These are phyloP conservation scores for Dryobates pubescens DNA, from an alignment of 2,797 vertebrate species.

Conservation along the genomic window DNA sequence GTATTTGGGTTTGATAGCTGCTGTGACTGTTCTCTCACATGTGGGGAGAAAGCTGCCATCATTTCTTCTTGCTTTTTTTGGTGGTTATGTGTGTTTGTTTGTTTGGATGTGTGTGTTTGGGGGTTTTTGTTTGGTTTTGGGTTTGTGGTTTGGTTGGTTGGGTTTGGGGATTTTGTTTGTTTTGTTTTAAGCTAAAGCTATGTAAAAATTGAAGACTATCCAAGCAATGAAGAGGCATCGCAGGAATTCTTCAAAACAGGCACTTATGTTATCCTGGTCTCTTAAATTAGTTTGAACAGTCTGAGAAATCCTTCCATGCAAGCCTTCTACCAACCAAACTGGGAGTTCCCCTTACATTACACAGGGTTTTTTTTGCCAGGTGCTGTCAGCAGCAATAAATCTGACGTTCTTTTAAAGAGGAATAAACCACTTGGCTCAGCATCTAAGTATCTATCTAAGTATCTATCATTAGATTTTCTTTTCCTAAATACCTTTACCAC, in stretches of 20 bases:
- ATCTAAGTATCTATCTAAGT: not conserved
- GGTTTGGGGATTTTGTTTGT: no score
- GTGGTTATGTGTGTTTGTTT: not conserved
- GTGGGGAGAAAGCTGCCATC: not conserved
- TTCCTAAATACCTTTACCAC: not conserved
- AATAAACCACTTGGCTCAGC: not conserved
- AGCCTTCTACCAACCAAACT: not conserved
- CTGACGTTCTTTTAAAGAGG: not conserved
- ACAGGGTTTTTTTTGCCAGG: not conserved
- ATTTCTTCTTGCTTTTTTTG: not conserved
- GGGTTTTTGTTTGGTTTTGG: no score
- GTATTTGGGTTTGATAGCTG: not conserved
- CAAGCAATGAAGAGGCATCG: not conserved
- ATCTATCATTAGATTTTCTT: not conserved
- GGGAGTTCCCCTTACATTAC: not conserved
- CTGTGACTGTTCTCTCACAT: not conserved
- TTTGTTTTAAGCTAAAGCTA: not conserved
- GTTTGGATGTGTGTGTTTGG: no score
- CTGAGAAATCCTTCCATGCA: not conserved
- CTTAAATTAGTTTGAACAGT: not conserved
- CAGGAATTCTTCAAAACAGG: not conserved
- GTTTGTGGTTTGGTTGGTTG: no score
- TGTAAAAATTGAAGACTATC: not conserved
- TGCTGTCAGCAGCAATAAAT: constrained; percentile 31
- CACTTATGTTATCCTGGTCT: not conserved